Percentiles rank a stretch among this genome's conserved stretches.
These are phyloP conservation scores for Trilocha varians DNA, from an alignment of 2,888 invertebrate genomes.

Conservation along the genomic window DNA sequence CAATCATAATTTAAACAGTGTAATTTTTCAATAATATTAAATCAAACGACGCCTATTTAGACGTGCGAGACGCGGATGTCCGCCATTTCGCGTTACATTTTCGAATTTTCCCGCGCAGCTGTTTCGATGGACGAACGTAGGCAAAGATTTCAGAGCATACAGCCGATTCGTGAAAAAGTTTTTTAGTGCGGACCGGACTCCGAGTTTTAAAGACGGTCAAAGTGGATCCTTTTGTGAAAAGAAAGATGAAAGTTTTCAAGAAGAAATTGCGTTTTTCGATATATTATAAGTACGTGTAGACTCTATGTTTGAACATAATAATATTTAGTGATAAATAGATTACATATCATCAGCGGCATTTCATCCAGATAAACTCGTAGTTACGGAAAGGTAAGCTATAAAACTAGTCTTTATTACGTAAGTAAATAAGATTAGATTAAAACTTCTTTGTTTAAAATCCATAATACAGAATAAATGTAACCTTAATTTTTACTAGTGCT, in stretches of 20 bases:
- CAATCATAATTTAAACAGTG: conserved; percentile 50
- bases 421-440: no score
- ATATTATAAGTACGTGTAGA: conserved; percentile 33
- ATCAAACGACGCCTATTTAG: conserved; percentile 54
- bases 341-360: conserved; percentile 28
- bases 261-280: conserved; percentile 66
- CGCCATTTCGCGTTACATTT: conserved; percentile 48
- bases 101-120: conserved; percentile 41
- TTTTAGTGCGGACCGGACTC: conserved; percentile 8
- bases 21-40: conserved; percentile 60
- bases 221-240: conserved; percentile 61
- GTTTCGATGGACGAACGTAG: conserved; percentile 23
- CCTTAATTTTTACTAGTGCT: no score
- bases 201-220: conserved; percentile 16
- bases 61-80: conserved; percentile 38
- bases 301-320: conserved; percentile 10
- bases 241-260: conserved; percentile 69
- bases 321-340: conserved; percentile 15
- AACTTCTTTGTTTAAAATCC: no score
- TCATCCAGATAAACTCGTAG: neutral
- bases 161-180: conserved; percentile 24
- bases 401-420: neutral
- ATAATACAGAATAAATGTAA: no score
- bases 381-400: neutral
- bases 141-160: conserved; percentile 14